A percentile compares a stretch with the other conserved stretches of the same genome.
Evolutionary conservation across 2,797 vertebrate genomes (phyloP).

Genomic region (Myotis daubentonii): DNA sequence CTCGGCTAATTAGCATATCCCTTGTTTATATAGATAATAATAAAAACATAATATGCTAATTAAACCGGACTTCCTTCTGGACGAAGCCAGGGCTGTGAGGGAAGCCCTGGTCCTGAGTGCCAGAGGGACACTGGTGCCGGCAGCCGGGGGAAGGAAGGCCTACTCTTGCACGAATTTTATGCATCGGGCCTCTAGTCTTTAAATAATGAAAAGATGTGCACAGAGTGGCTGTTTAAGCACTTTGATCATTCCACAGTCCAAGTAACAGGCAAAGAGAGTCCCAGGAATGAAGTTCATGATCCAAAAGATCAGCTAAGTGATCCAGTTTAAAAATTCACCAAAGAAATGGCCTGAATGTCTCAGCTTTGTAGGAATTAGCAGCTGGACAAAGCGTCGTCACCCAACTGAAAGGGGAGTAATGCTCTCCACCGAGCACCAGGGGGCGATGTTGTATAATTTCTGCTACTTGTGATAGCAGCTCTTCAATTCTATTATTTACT

Average conservation of each 20-base stretch:
- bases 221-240: background rate
- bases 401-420: rapidly evolving
- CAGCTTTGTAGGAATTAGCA: background rate
- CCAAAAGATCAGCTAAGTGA: background rate
- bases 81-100: too few relatives aligned
- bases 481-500: background rate
- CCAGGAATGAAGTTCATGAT: background rate
- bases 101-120: too few relatives aligned
- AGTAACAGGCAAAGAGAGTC: background rate
- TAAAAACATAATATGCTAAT: too few relatives aligned
- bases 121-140: too few relatives aligned
- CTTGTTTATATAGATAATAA: too few relatives aligned
- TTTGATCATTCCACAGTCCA: background rate
- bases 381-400: background rate
- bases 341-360: background rate
- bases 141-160: too few relatives aligned
- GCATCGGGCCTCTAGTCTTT: background rate
- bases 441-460: background rate
- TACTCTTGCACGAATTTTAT: too few relatives aligned
- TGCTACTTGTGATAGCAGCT: background rate
- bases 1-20: too few relatives aligned
- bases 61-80: too few relatives aligned
- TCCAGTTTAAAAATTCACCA: background rate
- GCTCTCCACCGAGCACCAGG: background rate
- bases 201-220: constrained; percentile 7